phyloP scores from a whole-genome alignment of 2,113 vertebrate genomes.

The Zeus faber region DNA sequence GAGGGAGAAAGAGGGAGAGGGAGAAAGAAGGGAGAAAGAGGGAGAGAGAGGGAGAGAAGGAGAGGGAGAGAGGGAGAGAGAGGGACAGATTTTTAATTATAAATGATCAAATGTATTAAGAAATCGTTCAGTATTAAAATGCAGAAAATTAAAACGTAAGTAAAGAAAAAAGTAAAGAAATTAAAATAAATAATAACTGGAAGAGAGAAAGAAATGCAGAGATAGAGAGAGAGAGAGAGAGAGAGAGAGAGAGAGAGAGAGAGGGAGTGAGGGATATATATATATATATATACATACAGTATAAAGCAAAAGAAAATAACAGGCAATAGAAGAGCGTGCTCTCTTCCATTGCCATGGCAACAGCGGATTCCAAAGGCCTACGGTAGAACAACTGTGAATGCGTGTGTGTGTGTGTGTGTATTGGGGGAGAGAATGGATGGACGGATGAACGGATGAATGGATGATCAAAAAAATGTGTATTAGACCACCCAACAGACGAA shows the following conservation, averaged over 20 bases:
- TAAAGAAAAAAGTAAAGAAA: no score
- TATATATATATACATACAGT: background rate
- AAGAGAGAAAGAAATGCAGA: conserved; percentile 8
- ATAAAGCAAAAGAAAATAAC: conserved; percentile 57
- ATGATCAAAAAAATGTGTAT: conserved; percentile 5
- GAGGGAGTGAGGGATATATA: conserved; percentile 19
- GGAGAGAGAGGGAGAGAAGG: no score
- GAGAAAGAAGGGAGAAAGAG: conserved; percentile 19
- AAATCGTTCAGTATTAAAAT: no score
- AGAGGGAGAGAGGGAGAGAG: no score
- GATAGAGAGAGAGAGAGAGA: conserved; percentile 2
- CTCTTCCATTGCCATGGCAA: conserved; percentile 73
- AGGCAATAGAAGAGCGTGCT: conserved; percentile 61
- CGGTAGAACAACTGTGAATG: conserved; percentile 48
- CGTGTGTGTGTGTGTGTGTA: conserved; percentile 18
- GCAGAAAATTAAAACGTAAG: no score
- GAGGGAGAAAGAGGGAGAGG: conserved; percentile 24
- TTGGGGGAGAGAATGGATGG: conserved; percentile 24
- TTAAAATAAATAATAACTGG: no score
- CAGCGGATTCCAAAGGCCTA: conserved; percentile 75
- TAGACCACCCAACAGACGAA: background rate
- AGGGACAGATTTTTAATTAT: no score
- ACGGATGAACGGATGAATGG: conserved; percentile 24
- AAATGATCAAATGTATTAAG: no score
- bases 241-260: conserved; percentile 25